Evolutionary conservation across 2,113 vertebrate genomes (phyloP), one percentile per base, ranked within the genome.

Genomic region (Lycocorax pyrrhopterus): DNA sequence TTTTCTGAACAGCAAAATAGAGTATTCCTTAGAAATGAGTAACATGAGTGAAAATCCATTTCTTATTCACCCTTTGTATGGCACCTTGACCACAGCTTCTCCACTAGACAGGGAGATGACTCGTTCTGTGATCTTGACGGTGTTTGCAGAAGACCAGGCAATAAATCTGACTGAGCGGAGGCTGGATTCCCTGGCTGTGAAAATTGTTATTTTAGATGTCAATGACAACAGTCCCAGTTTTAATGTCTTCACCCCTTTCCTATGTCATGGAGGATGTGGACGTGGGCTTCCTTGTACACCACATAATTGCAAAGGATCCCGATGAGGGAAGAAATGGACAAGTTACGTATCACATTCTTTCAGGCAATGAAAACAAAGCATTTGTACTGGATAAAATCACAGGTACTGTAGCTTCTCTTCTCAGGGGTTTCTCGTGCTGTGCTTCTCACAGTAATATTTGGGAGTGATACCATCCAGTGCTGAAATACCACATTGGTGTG

Each of bases 161-260:
- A 87, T 95, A 83, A 98, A 97, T 29, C 63, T 95, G 68, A 98
- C 96, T 10, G 98, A 98, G 64, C 97, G 97, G 7, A 97, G 93
- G 20, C 46, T 91, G 59, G 76, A 94, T 30, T 98, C 98, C 0
- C 79, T 99, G 94, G 97, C 98, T 14, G 98, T 88, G 22, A 98
- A 98, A 96, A 94, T 99, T 56, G 96, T 98, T 87, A 91, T 99
- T 95, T 91, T 99, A 90, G 99, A 99, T 32, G 76, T 98, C 49
- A 99, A 99, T 47, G 99, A 99, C 96, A 99, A 99, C 97, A 97
- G 94, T 26, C 99, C 99, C 4, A 94, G 73, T 66, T 99, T 99
- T 75, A 26, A 26, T 89, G 1, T 99, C 99, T 33, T 90, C 44
- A 0, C 97, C 98, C 58, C 21, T 96, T 5, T 94, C 96, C 46